phyloP scores from a whole-genome alignment of 2,113 vertebrate species.

The Nesogale talazaci region DNA sequence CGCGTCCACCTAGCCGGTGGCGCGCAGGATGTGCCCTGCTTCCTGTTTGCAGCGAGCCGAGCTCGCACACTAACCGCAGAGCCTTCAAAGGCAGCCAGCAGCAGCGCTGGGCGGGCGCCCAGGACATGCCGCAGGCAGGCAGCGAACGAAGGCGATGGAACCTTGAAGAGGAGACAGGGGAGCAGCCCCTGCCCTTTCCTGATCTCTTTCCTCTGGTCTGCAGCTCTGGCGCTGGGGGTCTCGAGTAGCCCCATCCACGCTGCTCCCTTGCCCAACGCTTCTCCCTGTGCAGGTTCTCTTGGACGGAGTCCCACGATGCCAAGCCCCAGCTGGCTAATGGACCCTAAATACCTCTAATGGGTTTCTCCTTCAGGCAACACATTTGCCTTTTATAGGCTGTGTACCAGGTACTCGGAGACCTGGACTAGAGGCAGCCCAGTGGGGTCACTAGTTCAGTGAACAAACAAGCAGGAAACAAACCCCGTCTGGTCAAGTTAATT shows the following conservation, averaged over 20 bases:
- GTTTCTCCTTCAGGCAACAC: background rate
- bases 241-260: background rate
- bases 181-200: background rate
- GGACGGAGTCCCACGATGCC: constrained; percentile 3
- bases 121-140: constrained; percentile 47
- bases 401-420: constrained; percentile 42
- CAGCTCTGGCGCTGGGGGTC: background rate
- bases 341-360: constrained; percentile 42
- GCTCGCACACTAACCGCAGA: constrained; percentile 77
- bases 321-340: constrained; percentile 54
- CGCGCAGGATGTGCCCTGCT: constrained; percentile 74
- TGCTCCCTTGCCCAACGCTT: background rate
- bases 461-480: background rate
- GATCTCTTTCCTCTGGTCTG: background rate
- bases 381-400: constrained; percentile 46
- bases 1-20: background rate
- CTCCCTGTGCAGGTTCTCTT: background rate
- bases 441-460: constrained; percentile 33
- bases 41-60: constrained; percentile 77
- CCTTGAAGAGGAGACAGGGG: background rate
- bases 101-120: background rate
- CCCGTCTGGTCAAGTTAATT: background rate
- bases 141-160: background rate
- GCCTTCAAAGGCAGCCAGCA: constrained; percentile 62
- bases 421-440: constrained; percentile 4